Evolutionary conservation across 2,113 vertebrate genomes (phyloP), one percentile per base, ranked within the genome.

Genomic region (Reinhardtius hippoglossoides): DNA sequence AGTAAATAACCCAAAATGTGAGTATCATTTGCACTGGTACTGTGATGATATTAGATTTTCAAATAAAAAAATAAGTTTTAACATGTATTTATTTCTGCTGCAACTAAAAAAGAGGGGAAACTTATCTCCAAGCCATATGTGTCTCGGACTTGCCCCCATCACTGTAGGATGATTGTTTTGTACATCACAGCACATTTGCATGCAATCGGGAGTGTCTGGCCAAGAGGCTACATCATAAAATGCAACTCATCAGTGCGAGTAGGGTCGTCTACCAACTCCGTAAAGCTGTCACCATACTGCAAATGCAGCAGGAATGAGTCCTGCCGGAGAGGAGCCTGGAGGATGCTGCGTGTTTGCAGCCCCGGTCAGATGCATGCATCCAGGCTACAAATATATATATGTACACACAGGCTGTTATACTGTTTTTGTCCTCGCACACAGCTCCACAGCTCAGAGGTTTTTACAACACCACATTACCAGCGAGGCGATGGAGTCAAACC

Each of bases 261-360:
- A 79, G 84, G 84, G 74, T 89, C 69, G 77, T 88, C 81, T 76
- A 87, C 72, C 80, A 86, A 89, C 85, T 92, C 90, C 71, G 89
- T 90, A 89, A 91, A 94, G 80, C 91, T 92, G 92, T 92, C 92
- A 92, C 27, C 83, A 84, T 88, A 81, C 83, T 93, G 94, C 92
- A 75, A 87, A 92, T 91, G 91, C 93, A 93, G 94, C 92, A 92
- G 79, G 91, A 91, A 82, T 44, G 73, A 74, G 74, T 82, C 76
- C 74, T 77, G 62, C 81, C 82, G 80, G 80, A 15, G 77, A 80
- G 76, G 78, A 87, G 64, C 85, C 66, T 76, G 69, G 68, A 86
- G 7, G 79, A 64, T 71, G 56, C 73, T 42, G 67, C 70, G 40
- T 42, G 37, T 40, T 40, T 48, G 46, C 46, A 48, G 6, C 31